These are phyloP conservation scores for Tinamus guttatus DNA, from an alignment of 2,113 vertebrate genomes.

Conservation along the genomic window DNA sequence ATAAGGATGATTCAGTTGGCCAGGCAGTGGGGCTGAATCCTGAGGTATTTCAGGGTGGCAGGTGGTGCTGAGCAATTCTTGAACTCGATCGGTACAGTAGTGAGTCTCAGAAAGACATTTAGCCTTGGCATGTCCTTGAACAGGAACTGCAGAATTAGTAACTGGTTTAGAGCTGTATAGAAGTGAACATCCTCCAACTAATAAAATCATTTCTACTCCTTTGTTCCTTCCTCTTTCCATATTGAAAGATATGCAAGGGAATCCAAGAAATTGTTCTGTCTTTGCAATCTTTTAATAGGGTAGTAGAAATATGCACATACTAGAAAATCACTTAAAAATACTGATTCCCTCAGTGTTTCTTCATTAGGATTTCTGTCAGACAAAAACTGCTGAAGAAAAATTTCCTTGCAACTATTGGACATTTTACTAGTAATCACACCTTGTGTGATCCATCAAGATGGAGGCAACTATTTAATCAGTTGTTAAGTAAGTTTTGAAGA, in stretches of 20 bases:
- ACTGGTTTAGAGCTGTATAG: neutral
- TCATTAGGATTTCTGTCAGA: neutral
- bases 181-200: neutral
- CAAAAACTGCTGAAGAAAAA: neutral
- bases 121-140: neutral
- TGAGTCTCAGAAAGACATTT: neutral
- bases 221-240: neutral
- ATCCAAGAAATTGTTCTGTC: neutral
- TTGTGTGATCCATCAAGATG: neutral
- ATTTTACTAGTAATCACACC: neutral
- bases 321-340: neutral
- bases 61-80: neutral
- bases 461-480: neutral
- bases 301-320: neutral
- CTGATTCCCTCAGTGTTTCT: neutral
- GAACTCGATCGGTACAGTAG: neutral
- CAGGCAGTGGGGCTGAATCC: neutral
- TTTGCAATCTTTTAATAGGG: neutral
- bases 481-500: neutral
- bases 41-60: rapidly evolving
- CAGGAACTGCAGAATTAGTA: neutral
- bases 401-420: neutral
- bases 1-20: neutral
- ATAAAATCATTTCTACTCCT: neutral
- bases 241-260: neutral